Conservation (phyloP, 2,113 vertebrate species). For the Syrmaticus mikado region DNA sequence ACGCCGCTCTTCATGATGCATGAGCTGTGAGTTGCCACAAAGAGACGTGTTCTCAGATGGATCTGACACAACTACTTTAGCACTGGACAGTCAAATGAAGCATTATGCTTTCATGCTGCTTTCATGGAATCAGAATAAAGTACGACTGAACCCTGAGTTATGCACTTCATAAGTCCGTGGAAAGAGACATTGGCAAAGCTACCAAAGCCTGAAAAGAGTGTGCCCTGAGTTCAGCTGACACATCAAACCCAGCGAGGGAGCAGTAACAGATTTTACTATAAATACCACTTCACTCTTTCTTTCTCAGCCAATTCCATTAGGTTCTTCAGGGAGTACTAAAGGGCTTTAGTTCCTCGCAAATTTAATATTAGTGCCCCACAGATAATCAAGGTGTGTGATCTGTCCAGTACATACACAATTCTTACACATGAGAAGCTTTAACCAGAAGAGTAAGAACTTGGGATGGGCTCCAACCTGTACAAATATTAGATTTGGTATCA, state of each 20-base stretch:
- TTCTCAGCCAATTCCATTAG: not conserved
- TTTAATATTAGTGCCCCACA: not conserved
- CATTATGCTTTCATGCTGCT: not conserved
- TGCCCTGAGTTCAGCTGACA: not conserved
- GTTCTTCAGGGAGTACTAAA: not conserved
- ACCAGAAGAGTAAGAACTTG: not conserved
- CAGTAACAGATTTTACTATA: not conserved
- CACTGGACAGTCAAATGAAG: not conserved
- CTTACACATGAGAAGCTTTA: not conserved
- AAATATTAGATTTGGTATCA: not conserved
- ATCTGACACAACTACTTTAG: accelerated
- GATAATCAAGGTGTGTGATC: not conserved
- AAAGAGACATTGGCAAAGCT: not conserved
- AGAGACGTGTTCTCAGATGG: not conserved
- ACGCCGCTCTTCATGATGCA: not conserved
- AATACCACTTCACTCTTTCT: not conserved
- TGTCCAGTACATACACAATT: not conserved
- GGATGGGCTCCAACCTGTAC: not conserved
- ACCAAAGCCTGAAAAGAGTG: not conserved
- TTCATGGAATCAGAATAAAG: slow-evolving; percentile 15
- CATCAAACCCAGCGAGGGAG: slow-evolving; percentile 22
- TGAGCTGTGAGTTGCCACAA: not conserved
- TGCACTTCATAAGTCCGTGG: not conserved
- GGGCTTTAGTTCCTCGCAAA: not conserved
- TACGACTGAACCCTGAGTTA: not conserved